Evolutionary conservation across 2,797 vertebrate genomes (phyloP), one percentile per base, ranked within the genome.

Genomic region (Hapalemur alaotrensis): DNA sequence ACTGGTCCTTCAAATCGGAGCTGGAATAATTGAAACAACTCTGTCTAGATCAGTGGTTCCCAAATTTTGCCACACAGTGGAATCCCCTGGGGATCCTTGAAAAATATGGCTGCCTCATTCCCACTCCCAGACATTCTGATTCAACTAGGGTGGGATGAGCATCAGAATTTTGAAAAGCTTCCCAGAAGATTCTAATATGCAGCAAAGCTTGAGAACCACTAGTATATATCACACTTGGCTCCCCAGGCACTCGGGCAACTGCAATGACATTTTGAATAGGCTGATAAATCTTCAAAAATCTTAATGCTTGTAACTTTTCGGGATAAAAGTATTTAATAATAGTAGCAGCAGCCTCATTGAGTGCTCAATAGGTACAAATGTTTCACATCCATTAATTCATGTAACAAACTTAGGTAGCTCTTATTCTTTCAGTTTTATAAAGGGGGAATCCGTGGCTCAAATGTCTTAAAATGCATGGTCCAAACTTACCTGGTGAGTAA

Each of bases 321-420:
- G 92, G 20, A 75, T 94, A 25, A 86, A 93, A 79, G 9, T 59
- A 57, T 46, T 80, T 91, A 38, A 80, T 80, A 63, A 59, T 12
- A 84, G 20, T 48, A 48, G 57, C 18, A 61, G 52, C 52, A 80
- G 79, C 48, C 13, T 86, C 54, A 35, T n/a, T 43, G 67, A 92
- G 38, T 89, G 5, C 28, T 95, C 7, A 14, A 41, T 52, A 78
- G 30, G 82, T 72, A 81, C 25, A 41, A 38, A 59, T 35, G 41
- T 82, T 96, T 95, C 61, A 80, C 17, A 54, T 38, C 43, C 17
- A 69, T 85, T 93, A 52, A 86, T 92, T 72, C 46, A 78, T 41
- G 38, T 72, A 80, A 89, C 32, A 93, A 67, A 4, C 52, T 46
- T 57, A 79, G 2, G 13, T n/a, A 86, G 69, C n/a, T 61, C 85